Conservation (phyloP, 2,113 vertebrate species). For the Pipa parva region DNA sequence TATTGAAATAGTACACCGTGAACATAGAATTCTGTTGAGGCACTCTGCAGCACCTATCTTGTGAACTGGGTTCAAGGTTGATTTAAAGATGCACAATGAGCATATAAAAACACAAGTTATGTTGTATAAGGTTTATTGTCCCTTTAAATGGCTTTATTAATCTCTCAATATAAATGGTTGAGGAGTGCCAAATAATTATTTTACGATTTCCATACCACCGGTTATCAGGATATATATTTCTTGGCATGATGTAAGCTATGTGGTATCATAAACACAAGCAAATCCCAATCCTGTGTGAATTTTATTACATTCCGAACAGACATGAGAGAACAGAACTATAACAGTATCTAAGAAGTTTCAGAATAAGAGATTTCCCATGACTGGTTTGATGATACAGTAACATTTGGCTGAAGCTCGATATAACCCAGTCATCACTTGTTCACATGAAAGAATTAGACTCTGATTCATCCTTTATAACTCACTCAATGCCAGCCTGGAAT, state of each 20-base stretch:
- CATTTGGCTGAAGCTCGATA: constrained; percentile 52
- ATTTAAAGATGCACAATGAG: too few relatives aligned
- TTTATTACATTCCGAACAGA: background rate
- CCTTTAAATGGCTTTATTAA: too few relatives aligned
- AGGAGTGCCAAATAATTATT: too few relatives aligned
- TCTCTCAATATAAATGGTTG: too few relatives aligned
- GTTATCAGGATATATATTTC: too few relatives aligned
- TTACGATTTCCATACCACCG: too few relatives aligned
- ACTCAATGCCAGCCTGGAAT: constrained; percentile 63
- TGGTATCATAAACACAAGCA: background rate
- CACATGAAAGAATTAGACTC: constrained; percentile 68
- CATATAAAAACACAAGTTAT: too few relatives aligned
- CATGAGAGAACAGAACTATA: constrained; percentile 18
- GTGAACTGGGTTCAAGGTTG: too few relatives aligned
- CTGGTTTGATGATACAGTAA: constrained; percentile 55
- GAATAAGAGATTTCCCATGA: constrained; percentile 60
- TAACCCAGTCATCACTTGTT: constrained; percentile 58
- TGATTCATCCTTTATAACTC: constrained; percentile 72
- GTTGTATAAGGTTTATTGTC: too few relatives aligned
- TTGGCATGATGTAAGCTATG: background rate
- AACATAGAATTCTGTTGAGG: too few relatives aligned
- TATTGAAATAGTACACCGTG: too few relatives aligned
- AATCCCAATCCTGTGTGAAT: background rate
- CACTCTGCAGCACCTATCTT: too few relatives aligned
- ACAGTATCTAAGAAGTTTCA: constrained; percentile 4